Conservation (phyloP, 2,113 vertebrate genomes). For the Tychaedon coryphoeus region DNA sequence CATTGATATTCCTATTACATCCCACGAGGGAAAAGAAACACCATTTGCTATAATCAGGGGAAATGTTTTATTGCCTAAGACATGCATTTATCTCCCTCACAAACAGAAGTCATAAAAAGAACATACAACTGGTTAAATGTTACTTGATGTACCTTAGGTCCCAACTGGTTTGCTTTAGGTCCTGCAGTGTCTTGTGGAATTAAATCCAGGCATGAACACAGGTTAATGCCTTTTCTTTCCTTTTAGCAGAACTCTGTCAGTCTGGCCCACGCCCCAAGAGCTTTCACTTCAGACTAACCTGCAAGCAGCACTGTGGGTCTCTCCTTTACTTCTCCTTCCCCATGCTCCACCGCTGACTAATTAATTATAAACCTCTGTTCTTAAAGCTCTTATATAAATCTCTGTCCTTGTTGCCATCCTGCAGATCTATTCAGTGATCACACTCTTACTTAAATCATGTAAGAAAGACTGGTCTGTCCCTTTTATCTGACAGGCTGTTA, state of each 20-base stretch:
- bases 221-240: conserved; percentile 59
- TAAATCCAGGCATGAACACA: conserved; percentile 58
- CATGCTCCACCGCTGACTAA: conserved; percentile 15
- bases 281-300: conserved; percentile 58
- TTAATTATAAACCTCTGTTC: conserved; percentile 63
- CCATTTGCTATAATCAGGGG: conserved; percentile 67
- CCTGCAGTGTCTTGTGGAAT: conserved; percentile 53
- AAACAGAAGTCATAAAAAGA: conserved; percentile 72
- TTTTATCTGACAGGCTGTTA: conserved; percentile 63
- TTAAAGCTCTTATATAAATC: conserved; percentile 54
- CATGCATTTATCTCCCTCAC: conserved; percentile 65
- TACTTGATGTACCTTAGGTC: conserved; percentile 62
- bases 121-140: conserved; percentile 69
- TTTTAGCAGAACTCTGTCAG: conserved; percentile 50
- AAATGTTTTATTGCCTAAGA: conserved; percentile 67
- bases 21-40: conserved; percentile 52
- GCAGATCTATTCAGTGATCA: conserved; percentile 61
- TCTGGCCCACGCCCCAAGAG: conserved; percentile 55
- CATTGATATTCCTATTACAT: conserved; percentile 63
- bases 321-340: conserved; percentile 61
- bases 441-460: conserved; percentile 51
- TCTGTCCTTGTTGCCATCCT: conserved; percentile 60
- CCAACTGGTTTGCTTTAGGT: conserved; percentile 47
- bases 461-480: conserved; percentile 47
- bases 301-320: conserved; percentile 57